Percentiles rank a stretch among this genome's conserved stretches.
phyloP scores from a whole-genome alignment of 2,888 invertebrate species.

The Thera obeliscata region DNA sequence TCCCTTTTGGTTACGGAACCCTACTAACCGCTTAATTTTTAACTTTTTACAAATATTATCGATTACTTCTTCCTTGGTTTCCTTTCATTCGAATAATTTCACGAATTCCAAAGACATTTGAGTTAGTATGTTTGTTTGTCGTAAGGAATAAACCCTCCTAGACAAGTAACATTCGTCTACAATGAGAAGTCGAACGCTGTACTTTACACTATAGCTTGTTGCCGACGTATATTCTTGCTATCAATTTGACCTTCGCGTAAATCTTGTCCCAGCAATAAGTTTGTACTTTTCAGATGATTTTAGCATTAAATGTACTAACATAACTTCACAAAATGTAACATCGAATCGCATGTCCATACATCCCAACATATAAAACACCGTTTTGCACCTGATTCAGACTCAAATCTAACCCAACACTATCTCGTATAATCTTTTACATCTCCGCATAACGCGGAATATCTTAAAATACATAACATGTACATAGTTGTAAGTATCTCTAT shows the following conservation, averaged over 20 bases:
- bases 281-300: constrained; percentile 57
- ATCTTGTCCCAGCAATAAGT: constrained; percentile 43
- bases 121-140: neutral
- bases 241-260: constrained; percentile 16
- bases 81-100: too few species aligned
- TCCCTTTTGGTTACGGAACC: too few species aligned
- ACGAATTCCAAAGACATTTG: neutral
- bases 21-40: too few species aligned
- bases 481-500: constrained; percentile 59
- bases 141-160: neutral
- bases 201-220: neutral
- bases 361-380: constrained; percentile 56
- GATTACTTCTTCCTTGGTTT: too few species aligned
- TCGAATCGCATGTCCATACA: constrained; percentile 45
- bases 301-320: constrained; percentile 49
- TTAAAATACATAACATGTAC: constrained; percentile 61
- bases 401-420: constrained; percentile 59
- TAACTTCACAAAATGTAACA: constrained; percentile 42
- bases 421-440: constrained; percentile 47
- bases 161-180: too few species aligned
- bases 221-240: neutral
- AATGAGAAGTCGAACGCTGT: too few species aligned
- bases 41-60: too few species aligned
- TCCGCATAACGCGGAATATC: constrained; percentile 62
- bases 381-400: constrained; percentile 72